Evolutionary conservation across 2,888 invertebrate species (phyloP).

Genomic region (Salpingus planirostris): DNA sequence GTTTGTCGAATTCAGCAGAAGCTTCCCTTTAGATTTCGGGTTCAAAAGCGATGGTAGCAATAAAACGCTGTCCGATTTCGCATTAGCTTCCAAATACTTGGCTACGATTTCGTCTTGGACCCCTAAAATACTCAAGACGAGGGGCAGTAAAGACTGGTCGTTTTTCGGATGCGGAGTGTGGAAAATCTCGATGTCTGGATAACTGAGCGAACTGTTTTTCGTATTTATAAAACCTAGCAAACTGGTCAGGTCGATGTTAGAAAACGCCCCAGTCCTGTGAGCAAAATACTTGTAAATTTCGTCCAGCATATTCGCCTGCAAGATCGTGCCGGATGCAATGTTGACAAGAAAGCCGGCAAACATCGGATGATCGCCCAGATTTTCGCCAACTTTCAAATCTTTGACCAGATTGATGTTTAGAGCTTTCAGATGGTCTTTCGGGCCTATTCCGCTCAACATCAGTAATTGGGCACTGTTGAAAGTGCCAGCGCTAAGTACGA

Average conservation of each 20-base stretch:
- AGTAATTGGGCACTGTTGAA: slow-evolving; percentile 77
- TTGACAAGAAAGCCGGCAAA: slow-evolving; percentile 38
- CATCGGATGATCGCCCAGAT: slow-evolving; percentile 51
- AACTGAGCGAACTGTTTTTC: slow-evolving; percentile 36
- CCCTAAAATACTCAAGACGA: neutral
- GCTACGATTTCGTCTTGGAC: neutral
- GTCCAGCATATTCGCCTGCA: neutral
- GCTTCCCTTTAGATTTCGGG: neutral
- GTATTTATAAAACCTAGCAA: neutral
- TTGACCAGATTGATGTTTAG: slow-evolving; percentile 48
- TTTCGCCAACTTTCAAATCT: slow-evolving; percentile 56
- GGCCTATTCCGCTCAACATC: slow-evolving; percentile 72
- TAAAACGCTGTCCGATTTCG: neutral
- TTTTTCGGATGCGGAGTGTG: neutral
- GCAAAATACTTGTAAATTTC: neutral
- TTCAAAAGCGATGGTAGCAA: neutral
- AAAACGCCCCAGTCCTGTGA: neutral
- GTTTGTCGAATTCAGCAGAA: neutral
- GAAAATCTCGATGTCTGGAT: slow-evolving; percentile 25
- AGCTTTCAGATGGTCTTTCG: slow-evolving; percentile 48
- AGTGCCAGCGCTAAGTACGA: slow-evolving; percentile 65
- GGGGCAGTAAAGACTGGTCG: neutral
- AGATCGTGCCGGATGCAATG: slow-evolving; percentile 35
- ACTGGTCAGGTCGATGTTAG: neutral
- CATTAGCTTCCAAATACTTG: neutral